These are phyloP conservation scores for Neolamprologus caudopunctatus DNA, from an alignment of 2,113 vertebrate species.

Conservation along the genomic window DNA sequence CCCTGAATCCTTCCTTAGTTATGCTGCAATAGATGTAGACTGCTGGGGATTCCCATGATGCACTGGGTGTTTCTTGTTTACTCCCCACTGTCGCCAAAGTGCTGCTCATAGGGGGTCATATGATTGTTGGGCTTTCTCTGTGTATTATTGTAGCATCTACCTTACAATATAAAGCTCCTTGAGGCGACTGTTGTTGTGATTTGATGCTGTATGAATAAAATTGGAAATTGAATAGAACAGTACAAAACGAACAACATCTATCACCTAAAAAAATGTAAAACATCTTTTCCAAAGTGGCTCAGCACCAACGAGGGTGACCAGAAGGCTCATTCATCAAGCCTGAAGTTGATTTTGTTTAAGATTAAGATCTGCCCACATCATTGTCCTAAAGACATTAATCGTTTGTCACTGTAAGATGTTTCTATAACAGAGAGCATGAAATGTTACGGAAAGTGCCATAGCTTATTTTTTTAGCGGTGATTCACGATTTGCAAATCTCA, in stretches of 20 bases:
- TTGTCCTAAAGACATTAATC: not conserved
- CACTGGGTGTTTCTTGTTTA: fast-evolving
- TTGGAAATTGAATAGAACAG: fast-evolving
- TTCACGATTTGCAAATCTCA: not conserved
- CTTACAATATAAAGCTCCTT: fast-evolving
- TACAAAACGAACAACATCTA: not conserved
- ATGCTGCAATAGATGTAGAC: fast-evolving
- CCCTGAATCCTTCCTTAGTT: not conserved
- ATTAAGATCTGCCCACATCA: not conserved
- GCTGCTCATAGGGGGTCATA: not conserved
- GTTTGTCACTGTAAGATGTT: not conserved
- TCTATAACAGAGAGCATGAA: not conserved
- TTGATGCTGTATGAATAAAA: not conserved
- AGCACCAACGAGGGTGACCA: not conserved
- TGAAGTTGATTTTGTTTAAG: not conserved
- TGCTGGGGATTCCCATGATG: not conserved
- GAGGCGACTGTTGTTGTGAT: not conserved
- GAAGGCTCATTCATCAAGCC: not conserved
- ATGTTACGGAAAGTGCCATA: fast-evolving
- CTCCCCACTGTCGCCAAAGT: fast-evolving
- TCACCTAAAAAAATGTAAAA: not conserved
- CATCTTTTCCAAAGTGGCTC: not conserved
- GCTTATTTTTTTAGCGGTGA: not conserved
- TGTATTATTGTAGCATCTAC: fast-evolving
- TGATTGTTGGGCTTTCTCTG: not conserved